Evolutionary conservation across 2,888 invertebrate species (phyloP).

Genomic region (Phytoseiulus persimilis): DNA sequence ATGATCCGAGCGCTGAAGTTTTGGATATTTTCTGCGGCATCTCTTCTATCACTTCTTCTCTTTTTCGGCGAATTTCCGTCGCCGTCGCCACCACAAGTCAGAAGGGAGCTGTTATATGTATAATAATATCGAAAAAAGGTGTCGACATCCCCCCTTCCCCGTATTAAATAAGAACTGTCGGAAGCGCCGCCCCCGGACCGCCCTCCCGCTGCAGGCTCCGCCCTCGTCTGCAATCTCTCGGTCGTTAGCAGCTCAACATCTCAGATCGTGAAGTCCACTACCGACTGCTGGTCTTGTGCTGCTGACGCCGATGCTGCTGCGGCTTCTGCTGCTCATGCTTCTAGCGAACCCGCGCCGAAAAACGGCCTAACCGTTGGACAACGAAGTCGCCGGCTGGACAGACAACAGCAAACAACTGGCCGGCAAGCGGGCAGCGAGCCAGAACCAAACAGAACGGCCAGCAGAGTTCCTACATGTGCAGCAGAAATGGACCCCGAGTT

Average conservation of each 20-base stretch:
- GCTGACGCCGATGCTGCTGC: neutral
- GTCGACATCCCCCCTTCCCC: slow-evolving; percentile 28
- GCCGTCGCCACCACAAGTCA: neutral
- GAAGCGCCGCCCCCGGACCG: slow-evolving; percentile 21
- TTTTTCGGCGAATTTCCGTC: neutral
- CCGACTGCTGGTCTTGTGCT: neutral
- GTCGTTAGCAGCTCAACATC: neutral
- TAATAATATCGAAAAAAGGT: slow-evolving; percentile 37
- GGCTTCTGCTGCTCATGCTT: neutral
- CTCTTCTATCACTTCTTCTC: neutral
- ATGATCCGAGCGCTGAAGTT: neutral
- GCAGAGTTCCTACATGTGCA: neutral
- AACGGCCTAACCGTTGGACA: neutral
- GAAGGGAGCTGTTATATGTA: neutral
- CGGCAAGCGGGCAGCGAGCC: neutral
- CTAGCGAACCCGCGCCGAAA: neutral
- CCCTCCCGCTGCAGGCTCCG: neutral
- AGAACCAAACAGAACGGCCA: neutral
- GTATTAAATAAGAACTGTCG: slow-evolving; percentile 14
- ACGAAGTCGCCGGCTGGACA: neutral
- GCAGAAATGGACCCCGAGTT: neutral
- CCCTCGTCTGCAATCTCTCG: neutral
- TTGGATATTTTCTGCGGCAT: neutral
- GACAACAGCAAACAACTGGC: neutral
- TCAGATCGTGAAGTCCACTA: slow-evolving; percentile 5